Conservation (phyloP, 2,888 invertebrate species). For the Pediacus dermestoides region DNA sequence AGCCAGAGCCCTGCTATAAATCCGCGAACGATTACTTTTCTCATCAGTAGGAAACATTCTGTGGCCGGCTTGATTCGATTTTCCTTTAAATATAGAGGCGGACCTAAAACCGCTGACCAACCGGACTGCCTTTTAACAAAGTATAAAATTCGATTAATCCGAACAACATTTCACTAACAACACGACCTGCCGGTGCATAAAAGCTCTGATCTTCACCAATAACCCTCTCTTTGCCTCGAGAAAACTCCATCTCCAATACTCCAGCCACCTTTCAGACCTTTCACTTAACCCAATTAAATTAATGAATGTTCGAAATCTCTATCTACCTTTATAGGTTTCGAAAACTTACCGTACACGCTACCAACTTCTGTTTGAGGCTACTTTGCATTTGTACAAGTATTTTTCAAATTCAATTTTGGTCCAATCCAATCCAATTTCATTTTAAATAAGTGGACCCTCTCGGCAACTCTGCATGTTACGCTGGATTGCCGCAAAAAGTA, state of each 20-base stretch:
- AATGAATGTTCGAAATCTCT: constrained; percentile 40
- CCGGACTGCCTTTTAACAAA: constrained; percentile 38
- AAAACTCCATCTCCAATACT: constrained; percentile 7
- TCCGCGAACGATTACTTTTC: constrained; percentile 36
- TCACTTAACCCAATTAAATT: constrained; percentile 44
- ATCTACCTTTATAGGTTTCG: constrained; percentile 32
- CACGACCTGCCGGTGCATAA: constrained; percentile 35
- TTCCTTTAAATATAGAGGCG: constrained; percentile 32
- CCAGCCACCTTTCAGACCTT: constrained; percentile 35
- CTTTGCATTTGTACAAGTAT: constrained; percentile 23
- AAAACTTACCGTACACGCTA: constrained; percentile 13
- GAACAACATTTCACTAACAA: constrained; percentile 39
- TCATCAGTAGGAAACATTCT: constrained; percentile 35
- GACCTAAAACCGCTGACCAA: constrained; percentile 35
- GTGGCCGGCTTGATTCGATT: constrained; percentile 34
- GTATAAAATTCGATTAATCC: constrained; percentile 45
- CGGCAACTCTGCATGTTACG: constrained; percentile 9
- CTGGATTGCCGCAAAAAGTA: too few relatives aligned
- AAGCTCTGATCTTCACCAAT: constrained; percentile 38
- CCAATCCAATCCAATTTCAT: constrained; percentile 17
- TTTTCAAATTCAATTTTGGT: constrained; percentile 21
- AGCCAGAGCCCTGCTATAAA: constrained; percentile 24
- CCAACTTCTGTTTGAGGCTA: constrained; percentile 19
- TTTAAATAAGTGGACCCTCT: constrained; percentile 8
- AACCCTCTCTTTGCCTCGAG: constrained; percentile 25